Evolutionary conservation across 2,888 invertebrate species (phyloP), one percentile per base, ranked within the genome.

Genomic region (Calameuta idolon): DNA sequence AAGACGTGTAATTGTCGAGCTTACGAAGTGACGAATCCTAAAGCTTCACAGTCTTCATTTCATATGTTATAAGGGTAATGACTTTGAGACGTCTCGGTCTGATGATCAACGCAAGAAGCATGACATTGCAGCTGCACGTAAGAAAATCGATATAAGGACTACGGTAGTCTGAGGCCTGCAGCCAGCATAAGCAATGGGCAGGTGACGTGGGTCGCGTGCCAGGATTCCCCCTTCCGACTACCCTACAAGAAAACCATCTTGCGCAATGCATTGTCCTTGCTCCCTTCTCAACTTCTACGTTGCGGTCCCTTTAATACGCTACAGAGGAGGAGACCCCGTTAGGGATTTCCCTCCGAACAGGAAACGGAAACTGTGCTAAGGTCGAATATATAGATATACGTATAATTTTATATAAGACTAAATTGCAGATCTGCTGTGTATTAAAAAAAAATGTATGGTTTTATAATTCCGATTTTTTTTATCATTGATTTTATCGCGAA

Each of bases 191-290:
- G 79, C 76, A 75, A 78, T 77, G 76, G 85, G 90, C 91, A 91
- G 91, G 91, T 91, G 91, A 91, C 89, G 90, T 89, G 89, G 89
- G 91, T 90, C 91, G 91, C 91, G 91, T 91, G 91, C 90, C 91
- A 87, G 80, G 81, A 83, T 85, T 85, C 87, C 87, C 87, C 83
- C 80, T 76, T 77, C 78, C 82, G 80, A 80, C 79, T 55, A 80
- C 82, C 81, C 80, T 80, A 85, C 81, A 89, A 89, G 90, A 86
- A 90, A 90, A 90, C 88, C 89, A 86, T 90, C 89, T 89, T 89
- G 88, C 87, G 87, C 85, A 86, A 87, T 80, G 83, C 82, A 87
- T 87, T 87, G 86, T 87, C 82, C 85, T 83, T 82, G 79, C 82
- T 82, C 85, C 84, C 87, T 86, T 80, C 86, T 85, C 84, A 80